Base-by-base conservation (phyloP, 2,113 vertebrate genomes). In the Brachyhypopomus gauderio region DNA sequence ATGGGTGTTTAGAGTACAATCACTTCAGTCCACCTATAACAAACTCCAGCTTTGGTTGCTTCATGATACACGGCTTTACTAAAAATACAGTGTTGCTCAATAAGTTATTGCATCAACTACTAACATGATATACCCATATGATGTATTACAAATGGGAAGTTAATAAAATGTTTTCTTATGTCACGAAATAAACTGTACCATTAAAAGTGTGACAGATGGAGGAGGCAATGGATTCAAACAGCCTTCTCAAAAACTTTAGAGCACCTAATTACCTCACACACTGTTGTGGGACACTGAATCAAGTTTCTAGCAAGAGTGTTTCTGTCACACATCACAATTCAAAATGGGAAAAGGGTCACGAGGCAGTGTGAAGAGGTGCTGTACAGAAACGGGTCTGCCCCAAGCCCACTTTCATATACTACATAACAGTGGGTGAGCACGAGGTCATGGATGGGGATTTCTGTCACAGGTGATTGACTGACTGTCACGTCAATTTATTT, bases 341-440 rank as follows among this genome's bases (percentile, higher is more conserved):
- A 56, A 64, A 48, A 77, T 7, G 12, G 12, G 30, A 56, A 79
- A 41, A 62, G 64, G 72, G 27, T 78, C 59, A 70, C 30, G 25
- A 66, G 73, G 80, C 72, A 20, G 48, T 56, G 41, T 22, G 11
- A 11, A 5, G 5, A 34, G 19, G 19, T 23, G 7, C 23, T 36
- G 17, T 63, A 64, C 19, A 38, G 63, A 84, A 76, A 64, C 6
- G 70, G 25, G 79, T 14, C 48, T 64, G 36, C 66, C 72, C 67
- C 79, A 56, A 19, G 48, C 34, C 9, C 4, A 80, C 84, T 92
- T 91, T 92, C 88, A 77, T 72, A 23, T 92, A 93, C 83, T 75
- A 80, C 63, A 84, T 87, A 89, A 88, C 92, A 92, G 86, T 88
- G 84, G 22, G 48, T 64, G 17, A 36, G 45, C 41, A 67, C 58